These are phyloP conservation scores for Ptyas mucosa DNA, from an alignment of 2,113 vertebrate genomes.

Conservation along the genomic window DNA sequence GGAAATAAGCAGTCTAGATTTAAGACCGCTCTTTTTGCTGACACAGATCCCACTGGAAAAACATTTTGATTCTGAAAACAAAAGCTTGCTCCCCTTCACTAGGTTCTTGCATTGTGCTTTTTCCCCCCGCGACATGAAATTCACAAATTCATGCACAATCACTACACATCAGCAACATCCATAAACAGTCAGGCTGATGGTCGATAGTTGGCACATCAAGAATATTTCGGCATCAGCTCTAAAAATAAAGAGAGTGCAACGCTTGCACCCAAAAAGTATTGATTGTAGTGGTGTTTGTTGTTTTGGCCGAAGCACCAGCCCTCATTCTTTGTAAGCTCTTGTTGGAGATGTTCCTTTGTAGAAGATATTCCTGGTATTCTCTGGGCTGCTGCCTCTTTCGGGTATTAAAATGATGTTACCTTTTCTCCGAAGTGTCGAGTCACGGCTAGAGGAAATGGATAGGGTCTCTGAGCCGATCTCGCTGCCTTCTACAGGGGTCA, in stretches of 20 bases:
- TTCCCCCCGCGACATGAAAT: constrained; percentile 57
- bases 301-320: constrained; percentile 11
- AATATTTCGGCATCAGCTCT: constrained; percentile 42
- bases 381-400: constrained; percentile 90
- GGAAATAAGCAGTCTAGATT: constrained; percentile 65
- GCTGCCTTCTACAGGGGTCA: constrained; percentile 88
- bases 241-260: constrained; percentile 55
- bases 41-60: constrained; percentile 52
- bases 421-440: constrained; percentile 90
- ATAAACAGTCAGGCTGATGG: constrained; percentile 46
- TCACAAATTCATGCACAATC: constrained; percentile 53
- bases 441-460: constrained; percentile 86
- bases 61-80: constrained; percentile 54
- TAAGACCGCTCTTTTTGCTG: constrained; percentile 47
- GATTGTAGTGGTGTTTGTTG: constrained; percentile 16
- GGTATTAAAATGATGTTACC: constrained; percentile 92
- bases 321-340: constrained; percentile 86
- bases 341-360: constrained; percentile 94
- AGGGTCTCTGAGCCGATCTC: constrained; percentile 83
- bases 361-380: constrained; percentile 94
- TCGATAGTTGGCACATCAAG: constrained; percentile 55
- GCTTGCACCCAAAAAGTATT: constrained; percentile 49
- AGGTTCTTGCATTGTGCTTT: constrained; percentile 73
- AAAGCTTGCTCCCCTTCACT: constrained; percentile 51
- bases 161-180: constrained; percentile 44